Evolutionary conservation across 2,797 vertebrate genomes (phyloP).

Genomic region (Acrossocheilus fasciatus): DNA sequence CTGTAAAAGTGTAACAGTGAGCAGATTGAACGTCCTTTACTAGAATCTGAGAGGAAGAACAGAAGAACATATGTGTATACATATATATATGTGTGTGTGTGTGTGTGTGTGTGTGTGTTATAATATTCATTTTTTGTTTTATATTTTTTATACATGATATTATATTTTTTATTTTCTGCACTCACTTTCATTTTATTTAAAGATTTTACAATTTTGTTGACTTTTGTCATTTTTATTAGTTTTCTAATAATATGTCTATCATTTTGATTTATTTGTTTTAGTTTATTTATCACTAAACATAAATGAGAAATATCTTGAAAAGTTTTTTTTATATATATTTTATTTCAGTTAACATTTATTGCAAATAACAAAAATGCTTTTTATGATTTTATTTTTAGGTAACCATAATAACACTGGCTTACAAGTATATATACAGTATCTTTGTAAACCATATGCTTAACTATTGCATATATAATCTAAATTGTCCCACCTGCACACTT

Average conservation of each 20-base stretch:
- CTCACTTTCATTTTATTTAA: too few species aligned
- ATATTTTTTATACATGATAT: too few species aligned
- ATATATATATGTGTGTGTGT: too few species aligned
- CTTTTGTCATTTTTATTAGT: background rate
- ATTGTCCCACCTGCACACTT: constrained; percentile 77
- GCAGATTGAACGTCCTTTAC: constrained; percentile 80
- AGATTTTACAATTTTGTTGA: too few species aligned
- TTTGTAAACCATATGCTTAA: background rate
- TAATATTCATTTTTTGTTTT: too few species aligned
- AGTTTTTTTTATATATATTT: background rate
- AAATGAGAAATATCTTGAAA: too few species aligned
- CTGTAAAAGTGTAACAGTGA: constrained; percentile 82
- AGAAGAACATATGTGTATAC: background rate
- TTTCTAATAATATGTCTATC: background rate
- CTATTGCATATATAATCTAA: background rate
- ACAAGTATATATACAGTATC: background rate
- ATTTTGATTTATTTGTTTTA: background rate
- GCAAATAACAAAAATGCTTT: background rate
- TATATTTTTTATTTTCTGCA: too few species aligned
- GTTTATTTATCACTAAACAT: background rate
- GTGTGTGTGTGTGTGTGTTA: background rate
- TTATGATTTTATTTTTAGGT: background rate
- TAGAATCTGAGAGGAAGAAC: constrained; percentile 69
- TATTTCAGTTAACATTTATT: background rate
- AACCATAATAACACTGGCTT: background rate